Evolutionary conservation across 2,113 vertebrate species (phyloP), one percentile per base, ranked within the genome.

Genomic region (Alouatta palliata): DNA sequence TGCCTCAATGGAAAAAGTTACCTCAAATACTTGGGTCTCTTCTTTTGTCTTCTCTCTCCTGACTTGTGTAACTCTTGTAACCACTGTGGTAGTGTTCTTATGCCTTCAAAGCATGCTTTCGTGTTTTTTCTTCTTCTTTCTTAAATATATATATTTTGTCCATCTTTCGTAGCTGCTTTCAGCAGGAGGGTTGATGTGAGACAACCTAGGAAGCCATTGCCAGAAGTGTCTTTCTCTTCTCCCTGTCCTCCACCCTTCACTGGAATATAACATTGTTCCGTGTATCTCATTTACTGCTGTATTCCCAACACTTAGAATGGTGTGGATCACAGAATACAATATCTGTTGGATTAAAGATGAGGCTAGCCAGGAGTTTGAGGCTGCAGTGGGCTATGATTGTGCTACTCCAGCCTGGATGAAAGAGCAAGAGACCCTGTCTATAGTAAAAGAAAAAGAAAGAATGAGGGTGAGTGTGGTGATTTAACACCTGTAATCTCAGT

Each of bases 41-140:
- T 92, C 23, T 66, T 88, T n/a, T 94, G 90, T 81, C 40, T 86
- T 94, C 40, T 92, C 7, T 94, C 35, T 89, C 27, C 40, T 35
- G 90, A 77, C 9, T 85, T 83, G 12, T 87, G n/a, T 89, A 23
- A 71, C 79, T 56, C 37, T 12, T 82, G 12, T 86, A 86, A 23
- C 79, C 40, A 73, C 61, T 30, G 56, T 54, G 25, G 82, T 77
- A 56, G 13, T 40, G 21, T 83, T 85, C 35, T 79, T 37, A 91
- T 83, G 52, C 52, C 70, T 93, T 91, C 35, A 91, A 80, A 35
- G 75, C 54, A 88, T 88, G 23, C 10, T 76, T 86, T 58, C 2
- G 54, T 87, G 85, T 32, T 70, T 52, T 40, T 37, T 58, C 47
- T 21, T 0, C 17, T 54, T 43, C 66, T 71, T n/a, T 0, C 17